phyloP scores from a whole-genome alignment of 1,140 invertebrate species.

The Brachionus manjavacas region DNA sequence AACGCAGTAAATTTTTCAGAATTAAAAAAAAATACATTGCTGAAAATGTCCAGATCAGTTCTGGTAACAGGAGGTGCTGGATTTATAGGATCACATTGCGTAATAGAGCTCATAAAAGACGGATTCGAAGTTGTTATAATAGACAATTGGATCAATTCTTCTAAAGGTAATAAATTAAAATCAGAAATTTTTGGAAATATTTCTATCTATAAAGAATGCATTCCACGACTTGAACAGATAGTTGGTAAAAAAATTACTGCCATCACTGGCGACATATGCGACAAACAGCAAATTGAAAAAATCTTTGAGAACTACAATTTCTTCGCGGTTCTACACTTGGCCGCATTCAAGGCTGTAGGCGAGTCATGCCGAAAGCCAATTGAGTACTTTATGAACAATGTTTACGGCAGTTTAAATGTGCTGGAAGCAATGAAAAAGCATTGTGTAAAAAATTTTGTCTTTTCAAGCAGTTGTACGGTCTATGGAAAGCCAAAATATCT shows the following conservation, averaged over 20 bases:
- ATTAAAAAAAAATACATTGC: background rate
- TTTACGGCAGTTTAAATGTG: slow-evolving; percentile 64
- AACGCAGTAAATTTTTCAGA: no score
- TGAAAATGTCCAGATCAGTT: slow-evolving; percentile 49
- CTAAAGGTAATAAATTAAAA: slow-evolving; percentile 48
- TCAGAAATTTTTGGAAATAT: slow-evolving; percentile 60
- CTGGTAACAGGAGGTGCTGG: slow-evolving; percentile 94
- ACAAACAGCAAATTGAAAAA: slow-evolving; percentile 63
- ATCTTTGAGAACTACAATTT: slow-evolving; percentile 78
- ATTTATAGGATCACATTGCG: slow-evolving; percentile 80
- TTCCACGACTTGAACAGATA: slow-evolving; percentile 60
- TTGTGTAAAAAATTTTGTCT: slow-evolving; percentile 73
- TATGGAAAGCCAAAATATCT: slow-evolving; percentile 78
- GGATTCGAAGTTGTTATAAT: background rate
- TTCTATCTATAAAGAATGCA: slow-evolving; percentile 68
- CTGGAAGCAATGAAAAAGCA: slow-evolving; percentile 65
- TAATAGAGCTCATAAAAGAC: slow-evolving; percentile 62
- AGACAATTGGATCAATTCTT: slow-evolving; percentile 43
- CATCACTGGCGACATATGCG: background rate
- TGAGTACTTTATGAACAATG: slow-evolving; percentile 88
- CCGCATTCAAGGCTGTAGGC: slow-evolving; percentile 92
- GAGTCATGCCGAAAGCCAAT: slow-evolving; percentile 87
- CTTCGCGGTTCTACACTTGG: slow-evolving; percentile 91
- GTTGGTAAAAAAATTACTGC: background rate
- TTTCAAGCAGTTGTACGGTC: slow-evolving; percentile 92